phyloP scores from a whole-genome alignment of 2,797 vertebrate species.

The Liasis olivaceus region DNA sequence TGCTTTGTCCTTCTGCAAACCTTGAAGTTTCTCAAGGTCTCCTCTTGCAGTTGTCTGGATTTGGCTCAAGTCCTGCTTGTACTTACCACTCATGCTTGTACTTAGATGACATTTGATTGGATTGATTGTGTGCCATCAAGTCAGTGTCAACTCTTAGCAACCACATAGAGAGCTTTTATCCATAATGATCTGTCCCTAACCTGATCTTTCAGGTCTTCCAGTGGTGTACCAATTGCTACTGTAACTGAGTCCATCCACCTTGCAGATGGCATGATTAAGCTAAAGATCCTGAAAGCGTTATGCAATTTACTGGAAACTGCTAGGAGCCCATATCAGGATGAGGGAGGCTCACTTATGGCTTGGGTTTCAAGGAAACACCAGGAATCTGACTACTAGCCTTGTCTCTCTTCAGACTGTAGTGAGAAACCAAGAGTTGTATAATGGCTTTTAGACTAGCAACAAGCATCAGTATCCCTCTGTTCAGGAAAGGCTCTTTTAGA shows the following conservation, averaged over 20 bases:
- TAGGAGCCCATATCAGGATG: neutral
- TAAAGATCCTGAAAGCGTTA: neutral
- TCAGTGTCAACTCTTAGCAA: neutral
- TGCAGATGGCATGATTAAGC: neutral
- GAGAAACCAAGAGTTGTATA: neutral
- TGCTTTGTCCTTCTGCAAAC: neutral
- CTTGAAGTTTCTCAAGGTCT: neutral
- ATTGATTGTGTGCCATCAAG: neutral
- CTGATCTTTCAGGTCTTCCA: neutral
- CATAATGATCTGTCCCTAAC: neutral
- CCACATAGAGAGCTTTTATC: neutral
- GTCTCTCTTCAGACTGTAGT: neutral
- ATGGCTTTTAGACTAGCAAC: neutral
- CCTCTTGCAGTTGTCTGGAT: neutral
- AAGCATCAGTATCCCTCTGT: neutral
- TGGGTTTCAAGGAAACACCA: neutral
- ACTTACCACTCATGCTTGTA: neutral
- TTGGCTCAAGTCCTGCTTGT: neutral
- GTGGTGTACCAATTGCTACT: neutral
- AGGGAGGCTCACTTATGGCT: neutral
- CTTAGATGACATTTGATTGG: neutral
- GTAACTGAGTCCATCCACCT: neutral
- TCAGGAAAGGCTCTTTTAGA: neutral
- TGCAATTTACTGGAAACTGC: neutral
- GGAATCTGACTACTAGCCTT: neutral